These are phyloP conservation scores for Telmatherina bonti DNA, from an alignment of 2,797 vertebrate genomes.

Conservation along the genomic window DNA sequence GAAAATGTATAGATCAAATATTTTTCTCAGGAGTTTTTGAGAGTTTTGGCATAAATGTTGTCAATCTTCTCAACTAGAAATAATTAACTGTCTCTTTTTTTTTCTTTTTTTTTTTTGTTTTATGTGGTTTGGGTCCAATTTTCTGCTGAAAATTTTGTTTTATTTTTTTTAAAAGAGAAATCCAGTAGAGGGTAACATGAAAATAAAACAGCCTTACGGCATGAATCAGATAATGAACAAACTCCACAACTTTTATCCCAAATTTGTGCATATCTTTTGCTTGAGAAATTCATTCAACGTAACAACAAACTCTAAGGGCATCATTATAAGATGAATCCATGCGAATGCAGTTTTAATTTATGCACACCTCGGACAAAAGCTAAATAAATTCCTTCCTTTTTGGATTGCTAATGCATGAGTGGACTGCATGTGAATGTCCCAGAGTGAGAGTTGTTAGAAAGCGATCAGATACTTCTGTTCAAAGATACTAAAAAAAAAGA, in stretches of 20 bases:
- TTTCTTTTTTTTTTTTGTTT: background rate
- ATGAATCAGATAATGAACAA: constrained; percentile 3
- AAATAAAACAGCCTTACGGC: background rate
- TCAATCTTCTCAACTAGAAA: background rate
- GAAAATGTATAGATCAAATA: no score
- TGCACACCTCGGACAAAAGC: constrained; percentile 57
- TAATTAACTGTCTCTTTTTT: background rate
- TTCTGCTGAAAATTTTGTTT: background rate
- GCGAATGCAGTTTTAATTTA: constrained; percentile 66
- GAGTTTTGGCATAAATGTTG: background rate
- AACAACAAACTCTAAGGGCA: constrained; percentile 38
- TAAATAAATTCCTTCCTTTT: constrained; percentile 48
- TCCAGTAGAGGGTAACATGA: background rate
- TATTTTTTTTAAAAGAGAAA: background rate
- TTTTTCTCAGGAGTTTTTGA: no score
- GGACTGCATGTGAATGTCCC: constrained; percentile 59
- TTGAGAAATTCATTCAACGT: constrained; percentile 12
- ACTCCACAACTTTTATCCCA: background rate
- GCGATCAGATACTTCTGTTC: constrained; percentile 34
- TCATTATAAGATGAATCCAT: constrained; percentile 53
- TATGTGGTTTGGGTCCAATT: background rate
- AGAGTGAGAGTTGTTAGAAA: constrained; percentile 43
- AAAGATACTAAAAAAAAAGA: constrained; percentile 18
- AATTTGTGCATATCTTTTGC: background rate
- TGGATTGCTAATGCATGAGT: constrained; percentile 53